A percentile compares a stretch with the other conserved stretches of the same genome.
Conservation (phyloP, 2,888 invertebrate species). For the Platynereis dumerilii region DNA sequence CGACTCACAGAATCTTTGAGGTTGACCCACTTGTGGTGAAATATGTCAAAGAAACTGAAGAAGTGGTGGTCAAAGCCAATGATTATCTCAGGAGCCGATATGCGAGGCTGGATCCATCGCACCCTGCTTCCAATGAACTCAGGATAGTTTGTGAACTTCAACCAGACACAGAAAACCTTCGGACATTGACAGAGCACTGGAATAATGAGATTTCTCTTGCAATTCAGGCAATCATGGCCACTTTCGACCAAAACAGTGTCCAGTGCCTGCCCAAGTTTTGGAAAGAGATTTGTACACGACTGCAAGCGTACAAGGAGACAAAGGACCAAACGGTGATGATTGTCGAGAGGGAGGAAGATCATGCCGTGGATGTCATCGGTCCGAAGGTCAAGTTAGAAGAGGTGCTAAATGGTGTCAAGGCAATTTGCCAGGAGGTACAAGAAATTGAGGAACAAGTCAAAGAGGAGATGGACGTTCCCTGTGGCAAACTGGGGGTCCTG, state of each 20-base stretch:
- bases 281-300: neutral
- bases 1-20: constrained; percentile 1
- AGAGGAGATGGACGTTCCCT: neutral
- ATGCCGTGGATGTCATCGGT: neutral
- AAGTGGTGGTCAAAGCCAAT: too few relatives aligned
- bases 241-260: neutral
- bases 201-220: neutral
- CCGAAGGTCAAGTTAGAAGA: neutral
- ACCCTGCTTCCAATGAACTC: neutral
- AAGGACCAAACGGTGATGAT: neutral
- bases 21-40: too few relatives aligned
- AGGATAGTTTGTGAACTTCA: neutral
- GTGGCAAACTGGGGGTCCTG: neutral
- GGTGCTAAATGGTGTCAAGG: neutral
- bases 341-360: neutral
- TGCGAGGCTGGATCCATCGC: too few relatives aligned
- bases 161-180: neutral
- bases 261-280: neutral
- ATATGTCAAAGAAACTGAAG: too few relatives aligned
- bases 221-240: neutral
- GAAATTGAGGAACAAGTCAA: neutral
- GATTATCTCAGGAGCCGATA: too few relatives aligned
- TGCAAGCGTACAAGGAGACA: neutral
- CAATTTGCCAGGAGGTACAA: neutral
- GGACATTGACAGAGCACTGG: neutral